Evolutionary conservation across 2,113 vertebrate species (phyloP).

Genomic region (Prietella phreatophila): DNA sequence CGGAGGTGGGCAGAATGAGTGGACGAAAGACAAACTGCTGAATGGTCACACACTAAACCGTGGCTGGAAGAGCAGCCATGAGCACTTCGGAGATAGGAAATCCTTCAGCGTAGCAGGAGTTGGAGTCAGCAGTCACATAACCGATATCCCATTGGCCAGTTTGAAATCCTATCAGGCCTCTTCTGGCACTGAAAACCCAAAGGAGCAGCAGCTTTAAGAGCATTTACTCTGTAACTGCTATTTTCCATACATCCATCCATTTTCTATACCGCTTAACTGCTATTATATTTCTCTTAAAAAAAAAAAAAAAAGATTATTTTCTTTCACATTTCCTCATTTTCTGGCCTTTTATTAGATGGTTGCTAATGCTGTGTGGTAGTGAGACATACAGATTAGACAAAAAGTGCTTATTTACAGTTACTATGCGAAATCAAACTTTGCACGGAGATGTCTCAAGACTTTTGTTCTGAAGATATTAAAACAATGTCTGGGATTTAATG

Average conservation of each 20-base stretch:
- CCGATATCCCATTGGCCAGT: constrained; percentile 95
- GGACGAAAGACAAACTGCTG: constrained; percentile 96
- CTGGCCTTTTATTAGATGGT: constrained; percentile 43
- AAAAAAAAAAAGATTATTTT: background rate
- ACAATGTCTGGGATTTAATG: constrained; percentile 60
- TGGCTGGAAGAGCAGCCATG: constrained; percentile 92
- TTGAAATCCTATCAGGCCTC: constrained; percentile 92
- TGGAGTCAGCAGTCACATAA: constrained; percentile 82
- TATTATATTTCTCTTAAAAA: constrained; percentile 8
- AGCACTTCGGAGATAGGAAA: constrained; percentile 94
- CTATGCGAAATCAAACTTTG: constrained; percentile 72
- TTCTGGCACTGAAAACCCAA: constrained; percentile 86
- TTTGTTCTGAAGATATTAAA: constrained; percentile 49
- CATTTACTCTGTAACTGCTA: constrained; percentile 35
- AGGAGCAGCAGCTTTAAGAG: constrained; percentile 97
- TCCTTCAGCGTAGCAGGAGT: constrained; percentile 82
- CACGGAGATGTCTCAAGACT: constrained; percentile 70
- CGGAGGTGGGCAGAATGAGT: constrained; percentile 87
- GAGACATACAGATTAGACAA: constrained; percentile 46
- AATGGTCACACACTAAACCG: constrained; percentile 95
- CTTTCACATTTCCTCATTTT: constrained; percentile 6
- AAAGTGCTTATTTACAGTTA: constrained; percentile 80
- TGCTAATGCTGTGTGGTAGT: constrained; percentile 53
- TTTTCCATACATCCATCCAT: background rate
- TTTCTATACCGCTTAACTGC: constrained; percentile 11